Percentiles rank a stretch among this genome's conserved stretches.
These are phyloP conservation scores for Apoda limacodes DNA, from an alignment of 2,888 invertebrate species.

Conservation along the genomic window DNA sequence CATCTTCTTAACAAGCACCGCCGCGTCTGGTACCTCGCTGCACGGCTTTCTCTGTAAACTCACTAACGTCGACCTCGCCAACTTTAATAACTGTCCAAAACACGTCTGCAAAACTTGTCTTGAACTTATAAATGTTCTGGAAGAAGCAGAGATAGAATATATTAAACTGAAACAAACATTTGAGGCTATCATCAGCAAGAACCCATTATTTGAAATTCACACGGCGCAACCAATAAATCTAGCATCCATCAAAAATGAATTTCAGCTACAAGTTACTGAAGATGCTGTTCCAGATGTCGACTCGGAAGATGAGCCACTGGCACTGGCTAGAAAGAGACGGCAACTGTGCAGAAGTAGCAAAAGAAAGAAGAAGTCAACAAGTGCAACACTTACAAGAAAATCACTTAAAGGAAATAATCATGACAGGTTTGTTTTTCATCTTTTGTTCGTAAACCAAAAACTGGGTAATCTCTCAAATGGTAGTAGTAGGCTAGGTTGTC, in stretches of 20 bases:
- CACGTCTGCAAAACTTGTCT: constrained; percentile 43
- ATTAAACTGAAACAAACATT: constrained; percentile 45
- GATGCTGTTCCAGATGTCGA: constrained; percentile 23
- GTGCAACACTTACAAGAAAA: constrained; percentile 25
- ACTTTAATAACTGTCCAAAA: constrained; percentile 27
- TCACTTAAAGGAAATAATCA: constrained; percentile 20
- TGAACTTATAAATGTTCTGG: constrained; percentile 47
- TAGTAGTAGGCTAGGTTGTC: too few relatives aligned
- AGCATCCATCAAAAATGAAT: constrained; percentile 25
- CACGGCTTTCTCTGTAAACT: constrained; percentile 37
- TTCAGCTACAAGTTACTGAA: constrained; percentile 13
- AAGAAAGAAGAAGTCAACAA: constrained; percentile 37
- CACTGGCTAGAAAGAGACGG: constrained; percentile 40
- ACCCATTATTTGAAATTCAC: constrained; percentile 39
- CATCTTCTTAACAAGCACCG: constrained; percentile 31
- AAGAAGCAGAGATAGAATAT: constrained; percentile 51
- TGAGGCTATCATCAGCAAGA: constrained; percentile 46
- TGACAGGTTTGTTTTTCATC: constrained; percentile 27
- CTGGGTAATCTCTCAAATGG: too few relatives aligned
- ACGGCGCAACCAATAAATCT: constrained; percentile 27
- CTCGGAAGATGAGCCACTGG: constrained; percentile 52
- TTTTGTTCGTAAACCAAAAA: too few relatives aligned
- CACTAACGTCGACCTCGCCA: constrained; percentile 30
- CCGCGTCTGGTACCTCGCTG: constrained; percentile 33
- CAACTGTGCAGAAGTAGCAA: constrained; percentile 37